phyloP scores from a whole-genome alignment of 2,888 invertebrate species.

The Odontomyia ornata region DNA sequence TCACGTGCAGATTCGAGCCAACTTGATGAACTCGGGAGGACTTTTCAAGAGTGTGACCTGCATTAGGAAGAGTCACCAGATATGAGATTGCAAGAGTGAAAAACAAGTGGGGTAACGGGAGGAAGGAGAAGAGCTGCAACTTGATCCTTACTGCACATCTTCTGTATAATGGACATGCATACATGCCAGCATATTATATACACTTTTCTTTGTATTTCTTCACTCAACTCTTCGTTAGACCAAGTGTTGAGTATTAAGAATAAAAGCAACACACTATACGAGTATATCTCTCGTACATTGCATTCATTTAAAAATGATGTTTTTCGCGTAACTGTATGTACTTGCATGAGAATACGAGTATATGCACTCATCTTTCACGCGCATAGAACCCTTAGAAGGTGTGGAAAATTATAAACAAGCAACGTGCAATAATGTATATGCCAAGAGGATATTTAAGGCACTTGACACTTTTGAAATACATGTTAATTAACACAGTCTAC shows the following conservation, averaged over 20 bases:
- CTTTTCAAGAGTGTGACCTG: slow-evolving; percentile 60
- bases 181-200: background rate
- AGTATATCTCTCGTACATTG: background rate
- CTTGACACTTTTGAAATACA: slow-evolving; percentile 34
- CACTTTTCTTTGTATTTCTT: background rate
- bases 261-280: background rate
- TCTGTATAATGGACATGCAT: background rate
- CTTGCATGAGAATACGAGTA: too few relatives aligned
- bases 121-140: background rate
- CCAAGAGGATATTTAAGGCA: slow-evolving; percentile 35
- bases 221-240: background rate
- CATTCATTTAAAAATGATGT: background rate
- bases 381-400: slow-evolving; percentile 15
- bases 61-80: slow-evolving; percentile 47
- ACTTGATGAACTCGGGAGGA: slow-evolving; percentile 60
- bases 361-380: slow-evolving; percentile 12
- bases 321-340: background rate
- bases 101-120: background rate
- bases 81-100: background rate
- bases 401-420: slow-evolving; percentile 38
- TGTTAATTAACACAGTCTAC: slow-evolving; percentile 32
- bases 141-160: too few relatives aligned
- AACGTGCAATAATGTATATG: background rate
- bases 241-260: slow-evolving; percentile 25
- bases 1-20: slow-evolving; percentile 62